phyloP scores from a whole-genome alignment of 2,888 invertebrate genomes.

The Acanthosepion esculentum region DNA sequence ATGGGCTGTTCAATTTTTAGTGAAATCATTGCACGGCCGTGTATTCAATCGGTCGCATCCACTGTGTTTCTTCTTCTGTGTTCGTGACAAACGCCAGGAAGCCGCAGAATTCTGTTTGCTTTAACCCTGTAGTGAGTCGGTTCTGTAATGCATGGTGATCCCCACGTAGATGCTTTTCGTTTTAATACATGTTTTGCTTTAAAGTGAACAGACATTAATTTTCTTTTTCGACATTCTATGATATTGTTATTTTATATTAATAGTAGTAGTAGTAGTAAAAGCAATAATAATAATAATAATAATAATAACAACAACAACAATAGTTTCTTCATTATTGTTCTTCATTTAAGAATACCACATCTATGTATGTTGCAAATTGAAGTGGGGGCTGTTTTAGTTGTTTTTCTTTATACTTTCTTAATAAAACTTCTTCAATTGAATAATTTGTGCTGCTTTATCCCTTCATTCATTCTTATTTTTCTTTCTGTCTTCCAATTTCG shows the following conservation, averaged over 20 bases:
- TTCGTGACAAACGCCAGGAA: background rate
- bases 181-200: background rate
- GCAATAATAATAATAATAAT: background rate
- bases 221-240: background rate
- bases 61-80: background rate
- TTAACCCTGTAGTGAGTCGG: background rate
- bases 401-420: too few relatives aligned
- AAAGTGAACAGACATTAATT: background rate
- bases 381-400: too few relatives aligned
- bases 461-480: too few relatives aligned
- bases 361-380: too few relatives aligned
- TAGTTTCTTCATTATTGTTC: background rate
- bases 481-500: too few relatives aligned
- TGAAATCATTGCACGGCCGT: background rate
- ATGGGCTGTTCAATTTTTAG: background rate
- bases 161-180: background rate
- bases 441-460: too few relatives aligned
- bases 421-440: too few relatives aligned
- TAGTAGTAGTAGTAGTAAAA: background rate
- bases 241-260: background rate
- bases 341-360: too few relatives aligned
- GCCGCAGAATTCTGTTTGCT: background rate
- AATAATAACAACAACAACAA: background rate
- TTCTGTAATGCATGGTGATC: background rate
- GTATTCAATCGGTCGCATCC: background rate